Conservation (phyloP, 1,140 invertebrate genomes). For the Aethina tumida region DNA sequence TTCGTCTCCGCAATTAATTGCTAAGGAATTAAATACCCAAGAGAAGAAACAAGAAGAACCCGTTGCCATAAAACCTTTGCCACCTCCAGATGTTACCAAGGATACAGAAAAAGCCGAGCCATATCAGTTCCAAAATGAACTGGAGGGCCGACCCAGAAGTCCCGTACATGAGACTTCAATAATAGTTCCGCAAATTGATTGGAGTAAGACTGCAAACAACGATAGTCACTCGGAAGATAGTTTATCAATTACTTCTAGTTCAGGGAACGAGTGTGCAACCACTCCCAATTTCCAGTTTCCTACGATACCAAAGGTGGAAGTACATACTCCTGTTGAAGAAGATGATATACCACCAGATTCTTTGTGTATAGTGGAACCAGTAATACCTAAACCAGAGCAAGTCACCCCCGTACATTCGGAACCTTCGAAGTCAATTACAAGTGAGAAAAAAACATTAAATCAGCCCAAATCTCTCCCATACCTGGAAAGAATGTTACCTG, state of each 20-base stretch:
- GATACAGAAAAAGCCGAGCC: slow-evolving; percentile 23
- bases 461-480: slow-evolving; percentile 33
- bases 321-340: slow-evolving; percentile 14
- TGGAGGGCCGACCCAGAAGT: slow-evolving; percentile 45
- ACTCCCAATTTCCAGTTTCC: slow-evolving; percentile 15
- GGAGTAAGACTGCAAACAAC: slow-evolving; percentile 39
- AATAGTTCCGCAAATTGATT: slow-evolving; percentile 53
- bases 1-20: slow-evolving; percentile 8
- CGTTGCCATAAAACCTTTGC: slow-evolving; percentile 8
- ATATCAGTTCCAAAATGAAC: slow-evolving; percentile 20
- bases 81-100: slow-evolving; percentile 17
- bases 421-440: slow-evolving; percentile 24
- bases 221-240: slow-evolving; percentile 44
- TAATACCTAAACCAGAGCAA: background rate
- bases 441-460: slow-evolving; percentile 33
- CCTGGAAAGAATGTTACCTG: slow-evolving; percentile 23
- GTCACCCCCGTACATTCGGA: slow-evolving; percentile 2
- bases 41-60: slow-evolving; percentile 14
- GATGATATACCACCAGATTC: slow-evolving; percentile 21
- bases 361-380: slow-evolving; percentile 10
- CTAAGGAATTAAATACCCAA: slow-evolving; percentile 14
- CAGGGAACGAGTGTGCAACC: slow-evolving; percentile 17
- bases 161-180: slow-evolving; percentile 52
- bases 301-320: slow-evolving; percentile 21
- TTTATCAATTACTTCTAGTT: slow-evolving; percentile 45